Conservation (phyloP, 2,888 invertebrate genomes). For the Drosophila recens region DNA sequence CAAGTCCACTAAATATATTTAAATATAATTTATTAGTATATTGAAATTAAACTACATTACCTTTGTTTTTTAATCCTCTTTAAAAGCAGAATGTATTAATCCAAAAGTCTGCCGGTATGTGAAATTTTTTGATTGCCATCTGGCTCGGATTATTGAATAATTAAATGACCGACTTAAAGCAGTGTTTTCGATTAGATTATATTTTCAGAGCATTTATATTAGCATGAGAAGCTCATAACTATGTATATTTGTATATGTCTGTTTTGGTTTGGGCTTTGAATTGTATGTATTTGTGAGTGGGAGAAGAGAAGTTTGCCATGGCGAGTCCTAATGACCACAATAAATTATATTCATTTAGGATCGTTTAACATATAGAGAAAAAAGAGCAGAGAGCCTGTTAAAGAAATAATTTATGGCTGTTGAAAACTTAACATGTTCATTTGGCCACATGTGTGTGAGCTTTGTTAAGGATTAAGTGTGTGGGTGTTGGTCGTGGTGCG, state of each 20-base stretch:
- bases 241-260: conserved; percentile 8
- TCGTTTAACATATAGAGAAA: conserved; percentile 71
- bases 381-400: conserved; percentile 55
- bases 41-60: background rate
- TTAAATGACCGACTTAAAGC: conserved; percentile 14
- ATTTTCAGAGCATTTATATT: conserved; percentile 7
- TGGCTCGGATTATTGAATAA: conserved; percentile 1
- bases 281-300: conserved; percentile 36
- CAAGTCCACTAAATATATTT: background rate
- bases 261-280: conserved; percentile 12
- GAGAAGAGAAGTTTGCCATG: background rate
- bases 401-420: conserved; percentile 78
- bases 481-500: conserved; percentile 25
- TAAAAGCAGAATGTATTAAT: background rate
- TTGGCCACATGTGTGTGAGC: conserved; percentile 72
- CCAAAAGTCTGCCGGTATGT: background rate
- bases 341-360: conserved; percentile 78
- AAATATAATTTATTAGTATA: background rate
- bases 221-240: conserved; percentile 12
- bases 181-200: conserved; percentile 7
- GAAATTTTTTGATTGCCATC: conserved; percentile 14
- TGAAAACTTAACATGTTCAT: conserved; percentile 79
- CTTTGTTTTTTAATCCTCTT: background rate
- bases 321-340: conserved; percentile 70
- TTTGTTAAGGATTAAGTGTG: conserved; percentile 60